These are phyloP conservation scores for Chrysomallon squamiferum DNA, from an alignment of 1,140 invertebrate genomes.

Conservation along the genomic window DNA sequence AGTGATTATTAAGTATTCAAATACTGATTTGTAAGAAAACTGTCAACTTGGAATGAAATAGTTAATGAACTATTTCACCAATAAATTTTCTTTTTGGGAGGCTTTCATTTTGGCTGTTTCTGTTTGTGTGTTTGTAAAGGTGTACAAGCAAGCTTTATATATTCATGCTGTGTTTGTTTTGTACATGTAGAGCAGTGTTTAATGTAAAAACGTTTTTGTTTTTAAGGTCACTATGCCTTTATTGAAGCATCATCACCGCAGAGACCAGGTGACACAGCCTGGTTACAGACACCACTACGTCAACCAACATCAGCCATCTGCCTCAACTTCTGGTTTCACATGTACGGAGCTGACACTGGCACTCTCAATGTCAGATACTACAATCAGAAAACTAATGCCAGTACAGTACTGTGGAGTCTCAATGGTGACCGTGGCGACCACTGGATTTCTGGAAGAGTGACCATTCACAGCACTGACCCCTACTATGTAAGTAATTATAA, in stretches of 20 bases:
- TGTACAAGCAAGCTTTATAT: too few species aligned
- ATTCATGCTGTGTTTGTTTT: too few species aligned
- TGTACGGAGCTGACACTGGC: constrained; percentile 70
- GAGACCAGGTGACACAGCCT: constrained; percentile 45
- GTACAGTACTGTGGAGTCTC: constrained; percentile 32
- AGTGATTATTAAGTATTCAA: too few species aligned
- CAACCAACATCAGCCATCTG: constrained; percentile 26
- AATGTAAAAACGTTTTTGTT: too few species aligned
- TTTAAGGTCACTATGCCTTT: constrained; percentile 56
- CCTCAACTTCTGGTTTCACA: constrained; percentile 74
- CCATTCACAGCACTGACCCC: constrained; percentile 8
- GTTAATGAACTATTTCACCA: too few species aligned
- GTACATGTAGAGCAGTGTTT: too few species aligned
- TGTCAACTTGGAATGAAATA: too few species aligned
- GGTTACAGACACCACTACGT: constrained; percentile 48
- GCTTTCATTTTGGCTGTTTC: too few species aligned
- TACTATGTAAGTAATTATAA: constrained; percentile 24
- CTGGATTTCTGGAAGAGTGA: constrained; percentile 34
- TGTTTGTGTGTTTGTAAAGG: too few species aligned
- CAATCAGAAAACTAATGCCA: neutral
- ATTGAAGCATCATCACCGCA: constrained; percentile 49
- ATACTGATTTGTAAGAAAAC: too few species aligned
- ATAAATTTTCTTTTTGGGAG: too few species aligned
- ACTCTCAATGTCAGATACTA: constrained; percentile 38
- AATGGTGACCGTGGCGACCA: constrained; percentile 36